phyloP scores from a whole-genome alignment of 2,888 invertebrate species.

The Tanypteryx hageni region DNA sequence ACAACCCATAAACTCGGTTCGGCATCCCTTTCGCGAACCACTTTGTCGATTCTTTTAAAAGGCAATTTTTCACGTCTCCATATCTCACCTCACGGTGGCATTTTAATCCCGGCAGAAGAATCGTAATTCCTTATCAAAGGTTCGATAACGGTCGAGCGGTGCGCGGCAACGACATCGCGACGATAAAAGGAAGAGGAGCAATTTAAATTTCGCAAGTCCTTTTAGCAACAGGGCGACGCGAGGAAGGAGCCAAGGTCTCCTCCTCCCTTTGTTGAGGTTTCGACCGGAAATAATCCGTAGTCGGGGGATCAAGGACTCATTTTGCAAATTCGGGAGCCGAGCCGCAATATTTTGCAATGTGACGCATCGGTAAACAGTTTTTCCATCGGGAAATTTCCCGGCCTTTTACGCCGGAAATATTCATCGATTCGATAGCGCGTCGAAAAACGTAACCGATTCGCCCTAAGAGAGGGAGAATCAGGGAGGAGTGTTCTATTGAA shows the following conservation, averaged over 20 bases:
- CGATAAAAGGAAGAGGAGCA: conserved; percentile 28
- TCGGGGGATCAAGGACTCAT: too few relatives aligned
- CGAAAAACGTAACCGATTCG: too few relatives aligned
- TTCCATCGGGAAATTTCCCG: too few relatives aligned
- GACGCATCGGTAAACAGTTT: too few relatives aligned
- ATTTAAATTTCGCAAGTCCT: neutral
- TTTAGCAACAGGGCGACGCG: neutral
- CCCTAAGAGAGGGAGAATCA: too few relatives aligned
- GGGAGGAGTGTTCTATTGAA: too few relatives aligned
- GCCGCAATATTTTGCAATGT: too few relatives aligned
- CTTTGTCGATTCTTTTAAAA: neutral
- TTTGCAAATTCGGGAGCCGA: too few relatives aligned
- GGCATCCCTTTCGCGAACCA: neutral
- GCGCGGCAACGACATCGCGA: neutral
- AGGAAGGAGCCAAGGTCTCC: neutral
- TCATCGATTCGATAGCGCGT: too few relatives aligned
- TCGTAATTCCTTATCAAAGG: neutral
- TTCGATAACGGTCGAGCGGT: conserved; percentile 8
- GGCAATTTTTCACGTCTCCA: neutral
- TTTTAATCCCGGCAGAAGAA: neutral
- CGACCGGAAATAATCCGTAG: too few relatives aligned
- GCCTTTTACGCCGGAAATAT: too few relatives aligned
- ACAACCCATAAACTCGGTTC: neutral
- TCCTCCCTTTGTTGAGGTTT: neutral
- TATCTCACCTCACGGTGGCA: neutral